phyloP scores from a whole-genome alignment of 2,888 invertebrate species.

The Harmothoe impar region DNA sequence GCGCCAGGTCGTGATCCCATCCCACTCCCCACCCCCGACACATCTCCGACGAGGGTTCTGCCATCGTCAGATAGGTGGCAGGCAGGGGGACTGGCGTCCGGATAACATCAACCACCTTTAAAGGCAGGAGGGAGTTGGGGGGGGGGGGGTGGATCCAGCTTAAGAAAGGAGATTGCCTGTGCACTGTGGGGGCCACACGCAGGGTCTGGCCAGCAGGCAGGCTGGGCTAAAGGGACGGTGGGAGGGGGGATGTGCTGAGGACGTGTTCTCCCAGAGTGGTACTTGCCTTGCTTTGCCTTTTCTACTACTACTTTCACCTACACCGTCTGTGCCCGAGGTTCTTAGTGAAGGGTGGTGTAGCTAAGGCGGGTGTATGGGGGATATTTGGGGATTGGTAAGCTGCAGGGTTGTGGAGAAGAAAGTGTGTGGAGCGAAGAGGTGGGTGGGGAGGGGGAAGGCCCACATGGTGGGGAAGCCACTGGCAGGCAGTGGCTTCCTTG shows the following conservation, averaged over 20 bases:
- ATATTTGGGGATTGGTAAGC: background rate
- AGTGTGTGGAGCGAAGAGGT: background rate
- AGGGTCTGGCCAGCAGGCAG: background rate
- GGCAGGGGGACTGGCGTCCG: background rate
- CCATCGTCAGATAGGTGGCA: slow-evolving; percentile 26
- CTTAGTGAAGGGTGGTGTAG: background rate
- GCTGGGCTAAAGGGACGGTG: background rate
- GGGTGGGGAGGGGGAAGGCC: background rate
- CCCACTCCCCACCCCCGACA: no score
- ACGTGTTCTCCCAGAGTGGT: background rate
- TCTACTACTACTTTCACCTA: background rate
- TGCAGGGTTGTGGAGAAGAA: background rate
- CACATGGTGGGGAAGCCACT: background rate
- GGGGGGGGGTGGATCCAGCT: slow-evolving; percentile 23
- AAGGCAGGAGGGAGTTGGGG: background rate
- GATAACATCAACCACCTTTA: slow-evolving; percentile 42
- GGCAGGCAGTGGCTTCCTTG: slow-evolving; percentile 16
- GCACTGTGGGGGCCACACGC: background rate
- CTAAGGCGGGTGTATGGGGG: background rate
- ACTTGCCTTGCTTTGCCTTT: background rate
- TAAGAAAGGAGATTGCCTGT: slow-evolving; percentile 23
- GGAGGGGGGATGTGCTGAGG: background rate
- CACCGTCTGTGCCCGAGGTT: background rate
- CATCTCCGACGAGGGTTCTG: background rate
- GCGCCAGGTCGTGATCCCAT: background rate